Evolutionary conservation across 2,797 vertebrate genomes (phyloP).

Genomic region (Chanos chanos): DNA sequence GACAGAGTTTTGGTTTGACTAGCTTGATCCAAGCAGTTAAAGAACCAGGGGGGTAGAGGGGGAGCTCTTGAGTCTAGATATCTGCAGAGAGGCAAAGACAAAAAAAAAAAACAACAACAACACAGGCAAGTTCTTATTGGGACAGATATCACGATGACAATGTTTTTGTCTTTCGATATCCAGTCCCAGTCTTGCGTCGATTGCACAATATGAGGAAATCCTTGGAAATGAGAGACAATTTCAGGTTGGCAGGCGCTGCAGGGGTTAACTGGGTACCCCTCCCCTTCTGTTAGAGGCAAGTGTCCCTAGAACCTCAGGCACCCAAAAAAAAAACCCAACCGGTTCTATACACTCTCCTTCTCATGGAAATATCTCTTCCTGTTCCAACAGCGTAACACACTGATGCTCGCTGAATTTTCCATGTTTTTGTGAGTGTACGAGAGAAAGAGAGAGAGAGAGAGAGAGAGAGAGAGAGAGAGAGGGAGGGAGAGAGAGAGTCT

Average conservation of each 20-base stretch:
- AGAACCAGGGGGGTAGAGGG: slow-evolving; percentile 22
- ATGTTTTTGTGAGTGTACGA: not conserved
- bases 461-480: too few species aligned
- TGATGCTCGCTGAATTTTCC: slow-evolving; percentile 18
- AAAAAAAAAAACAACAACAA: too few species aligned
- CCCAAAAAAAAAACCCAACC: not conserved
- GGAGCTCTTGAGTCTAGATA: slow-evolving; percentile 6
- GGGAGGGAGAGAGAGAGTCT: slow-evolving; percentile 35
- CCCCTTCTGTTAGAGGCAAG: too few species aligned
- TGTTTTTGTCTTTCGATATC: slow-evolving; percentile 29
- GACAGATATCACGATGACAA: not conserved
- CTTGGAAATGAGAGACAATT: slow-evolving; percentile 38
- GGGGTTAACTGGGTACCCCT: slow-evolving; percentile 31
- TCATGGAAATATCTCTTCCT: slow-evolving; percentile 18
- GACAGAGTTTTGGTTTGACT: slow-evolving; percentile 58
- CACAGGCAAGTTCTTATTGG: not conserved
- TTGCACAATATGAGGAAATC: slow-evolving; percentile 52
- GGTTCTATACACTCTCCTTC: slow-evolving; percentile 36
- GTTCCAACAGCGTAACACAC: slow-evolving; percentile 4
- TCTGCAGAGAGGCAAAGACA: not conserved
- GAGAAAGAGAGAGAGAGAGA: too few species aligned
- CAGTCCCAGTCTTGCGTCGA: slow-evolving; percentile 49
- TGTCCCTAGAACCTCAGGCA: slow-evolving; percentile 20
- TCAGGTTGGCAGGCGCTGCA: slow-evolving; percentile 47
- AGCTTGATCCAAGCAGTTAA: slow-evolving; percentile 43